Evolutionary conservation across 1,140 invertebrate genomes (phyloP), one percentile per base, ranked within the genome.

Genomic region (Drosophila triauraria): DNA sequence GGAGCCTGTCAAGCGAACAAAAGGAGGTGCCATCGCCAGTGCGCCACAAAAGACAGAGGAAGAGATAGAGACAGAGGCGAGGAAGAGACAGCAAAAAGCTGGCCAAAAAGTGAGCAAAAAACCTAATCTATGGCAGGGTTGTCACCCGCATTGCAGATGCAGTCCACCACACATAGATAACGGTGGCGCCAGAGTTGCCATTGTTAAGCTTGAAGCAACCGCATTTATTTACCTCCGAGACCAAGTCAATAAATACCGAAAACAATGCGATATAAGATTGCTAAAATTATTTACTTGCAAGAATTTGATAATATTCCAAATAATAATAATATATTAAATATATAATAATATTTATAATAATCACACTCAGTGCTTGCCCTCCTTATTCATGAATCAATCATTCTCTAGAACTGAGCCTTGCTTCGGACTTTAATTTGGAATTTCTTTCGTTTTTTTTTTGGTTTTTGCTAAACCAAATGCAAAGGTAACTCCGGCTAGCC

Each of bases 61-160:
- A 20, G 38, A 10, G n/a, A 53, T 35, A 54, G 23, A 58, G 53
- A 57, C 23, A 42, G 32, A 32, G 32, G 32, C 9, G 32, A 35
- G 32, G 38, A 30, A 35, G 56, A 40, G 50, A 15, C 25, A n/a
- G 40, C 40, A 72, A 60, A 78, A 60, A 59, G 61, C 63, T 77
- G 72, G 44, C 46, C 62, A 65, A 65, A 63, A 75, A 74, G 68
- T 44, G 76, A 56, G 54, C 38, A 67, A 69, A 61, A 70, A 71
- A 56, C 43, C 68, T 58, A 63, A 67, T 63, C 61, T 79, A 59
- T 58, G 50, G 62, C 44, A 76, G 74, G 35, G 70, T 75, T 75
- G 70, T 57, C 74, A 64, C 70, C 67, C 67, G 67, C 67, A 70
- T 70, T 70, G 67, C 67, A 68, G 67, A 56, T 68, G 57, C 42